These are phyloP conservation scores for Origma solitaria DNA, from an alignment of 2,113 vertebrate species.

Conservation along the genomic window DNA sequence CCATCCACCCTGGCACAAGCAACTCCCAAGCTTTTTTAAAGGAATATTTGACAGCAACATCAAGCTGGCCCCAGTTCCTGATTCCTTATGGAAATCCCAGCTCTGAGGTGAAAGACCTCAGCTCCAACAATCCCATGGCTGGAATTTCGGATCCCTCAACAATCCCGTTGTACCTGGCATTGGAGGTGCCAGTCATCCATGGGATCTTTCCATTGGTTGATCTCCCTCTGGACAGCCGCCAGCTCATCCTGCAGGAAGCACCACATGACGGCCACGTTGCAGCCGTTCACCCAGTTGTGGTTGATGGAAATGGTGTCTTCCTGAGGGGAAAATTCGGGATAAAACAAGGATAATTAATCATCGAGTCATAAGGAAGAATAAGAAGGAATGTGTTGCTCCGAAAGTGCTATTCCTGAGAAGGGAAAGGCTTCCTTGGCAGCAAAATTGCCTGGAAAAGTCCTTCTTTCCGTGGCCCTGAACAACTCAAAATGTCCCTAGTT, in stretches of 20 bases:
- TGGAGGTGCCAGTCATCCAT: constrained; percentile 91
- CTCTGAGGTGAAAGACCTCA: not conserved
- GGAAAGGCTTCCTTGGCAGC: not conserved
- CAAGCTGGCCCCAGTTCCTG: not conserved
- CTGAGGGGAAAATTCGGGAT: constrained; percentile 48
- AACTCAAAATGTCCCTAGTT: not conserved
- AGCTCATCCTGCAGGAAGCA: constrained; percentile 90
- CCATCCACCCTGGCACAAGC: not conserved
- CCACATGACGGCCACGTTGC: constrained; percentile 92
- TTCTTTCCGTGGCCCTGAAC: not conserved
- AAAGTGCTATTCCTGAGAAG: not conserved
- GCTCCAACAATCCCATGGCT: too few species aligned
- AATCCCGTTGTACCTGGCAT: constrained; percentile 80
- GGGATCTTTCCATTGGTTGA: constrained; percentile 83
- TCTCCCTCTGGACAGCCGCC: constrained; percentile 83
- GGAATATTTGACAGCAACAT: not conserved
- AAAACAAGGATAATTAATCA: too few species aligned
- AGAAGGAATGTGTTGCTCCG: rapidly evolving
- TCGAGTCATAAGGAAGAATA: not conserved
- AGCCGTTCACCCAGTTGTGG: constrained; percentile 97
- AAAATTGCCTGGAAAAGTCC: not conserved
- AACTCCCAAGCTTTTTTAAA: not conserved
- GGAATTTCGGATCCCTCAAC: rapidly evolving
- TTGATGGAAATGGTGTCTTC: constrained; percentile 98
- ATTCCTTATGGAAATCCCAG: not conserved